These are phyloP conservation scores for Venusia cambrica DNA, from an alignment of 2,888 invertebrate species.

Conservation along the genomic window DNA sequence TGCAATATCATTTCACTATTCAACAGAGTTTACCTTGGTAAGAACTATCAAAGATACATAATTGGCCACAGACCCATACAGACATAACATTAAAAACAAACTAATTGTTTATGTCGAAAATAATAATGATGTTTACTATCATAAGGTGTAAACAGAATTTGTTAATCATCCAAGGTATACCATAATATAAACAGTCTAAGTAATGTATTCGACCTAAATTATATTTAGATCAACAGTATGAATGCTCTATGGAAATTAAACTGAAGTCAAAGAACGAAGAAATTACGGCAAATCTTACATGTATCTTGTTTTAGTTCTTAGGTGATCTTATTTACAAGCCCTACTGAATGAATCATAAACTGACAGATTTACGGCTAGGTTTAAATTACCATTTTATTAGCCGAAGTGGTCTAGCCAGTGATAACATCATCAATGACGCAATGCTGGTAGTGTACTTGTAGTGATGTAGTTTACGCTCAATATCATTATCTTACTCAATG, in stretches of 20 bases:
- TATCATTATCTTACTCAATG: conserved; percentile 8
- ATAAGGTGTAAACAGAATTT: conserved; percentile 13
- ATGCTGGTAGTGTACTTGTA: conserved; percentile 23
- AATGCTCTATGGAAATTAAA: too few species aligned
- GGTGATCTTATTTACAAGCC: too few species aligned
- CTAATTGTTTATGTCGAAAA: conserved; percentile 14
- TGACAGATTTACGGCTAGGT: conserved; percentile 22
- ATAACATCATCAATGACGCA: conserved; percentile 41
- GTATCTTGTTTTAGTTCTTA: too few species aligned
- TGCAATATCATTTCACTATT: neutral
- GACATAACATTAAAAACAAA: conserved; percentile 18
- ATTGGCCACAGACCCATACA: conserved; percentile 11
- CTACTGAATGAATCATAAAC: conserved; percentile 11
- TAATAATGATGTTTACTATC: conserved; percentile 13
- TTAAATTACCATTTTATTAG: conserved; percentile 26
- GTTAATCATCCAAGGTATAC: conserved; percentile 17
- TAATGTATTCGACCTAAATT: too few species aligned
- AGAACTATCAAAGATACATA: conserved; percentile 1
- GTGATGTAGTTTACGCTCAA: conserved; percentile 12
- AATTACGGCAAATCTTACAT: too few species aligned
- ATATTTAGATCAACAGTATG: too few species aligned
- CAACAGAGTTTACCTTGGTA: neutral
- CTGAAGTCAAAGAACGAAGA: too few species aligned
- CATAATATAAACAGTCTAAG: too few species aligned
- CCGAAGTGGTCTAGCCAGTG: conserved; percentile 21